phyloP scores from a whole-genome alignment of 2,797 vertebrate species.

The Anniella stebbinsi region DNA sequence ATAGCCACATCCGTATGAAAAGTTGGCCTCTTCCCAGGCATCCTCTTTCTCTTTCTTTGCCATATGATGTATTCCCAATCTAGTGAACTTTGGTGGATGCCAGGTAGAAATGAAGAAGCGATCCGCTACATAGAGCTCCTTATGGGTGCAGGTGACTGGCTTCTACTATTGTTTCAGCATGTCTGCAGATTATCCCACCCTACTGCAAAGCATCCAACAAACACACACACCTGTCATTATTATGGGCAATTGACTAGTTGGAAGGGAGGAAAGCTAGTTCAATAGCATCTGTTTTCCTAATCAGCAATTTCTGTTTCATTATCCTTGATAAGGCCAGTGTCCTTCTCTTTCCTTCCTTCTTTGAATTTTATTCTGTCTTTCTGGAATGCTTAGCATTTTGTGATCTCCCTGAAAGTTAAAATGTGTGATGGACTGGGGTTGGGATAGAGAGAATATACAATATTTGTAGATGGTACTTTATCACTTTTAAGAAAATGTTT shows the following conservation, averaged over 20 bases:
- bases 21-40: slow-evolving; percentile 24
- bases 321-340: background rate
- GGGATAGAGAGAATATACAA: background rate
- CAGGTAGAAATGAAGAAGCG: slow-evolving; percentile 27
- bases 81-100: slow-evolving; percentile 25
- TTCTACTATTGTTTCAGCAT: background rate
- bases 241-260: background rate
- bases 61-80: slow-evolving; percentile 13
- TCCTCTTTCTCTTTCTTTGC: slow-evolving; percentile 17
- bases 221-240: background rate
- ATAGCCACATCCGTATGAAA: background rate
- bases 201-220: background rate
- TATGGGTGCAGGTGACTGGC: background rate
- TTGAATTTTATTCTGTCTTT: background rate
- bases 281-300: background rate
- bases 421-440: background rate
- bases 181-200: background rate
- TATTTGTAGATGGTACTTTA: background rate
- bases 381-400: background rate
- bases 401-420: background rate
- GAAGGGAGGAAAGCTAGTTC: background rate
- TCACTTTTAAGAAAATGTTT: background rate
- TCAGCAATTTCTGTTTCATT: background rate
- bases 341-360: background rate
- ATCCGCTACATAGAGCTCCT: background rate